Evolutionary conservation across 1,140 invertebrate genomes (phyloP), one percentile per base, ranked within the genome.

Genomic region (Cecropterus lyciades): DNA sequence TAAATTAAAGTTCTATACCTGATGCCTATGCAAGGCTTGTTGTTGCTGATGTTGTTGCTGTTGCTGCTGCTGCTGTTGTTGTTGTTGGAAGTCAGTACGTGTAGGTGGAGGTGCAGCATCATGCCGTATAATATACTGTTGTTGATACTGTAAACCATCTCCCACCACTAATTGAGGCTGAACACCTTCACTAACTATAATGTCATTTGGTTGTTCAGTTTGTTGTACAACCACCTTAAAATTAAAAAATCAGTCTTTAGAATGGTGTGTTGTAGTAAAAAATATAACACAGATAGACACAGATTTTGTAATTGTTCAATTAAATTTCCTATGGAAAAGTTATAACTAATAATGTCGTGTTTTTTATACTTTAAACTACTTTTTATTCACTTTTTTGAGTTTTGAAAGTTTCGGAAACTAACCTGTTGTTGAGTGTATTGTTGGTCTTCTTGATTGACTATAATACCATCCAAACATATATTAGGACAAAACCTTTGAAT

Each of bases 401-500:
- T 33, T 5, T 24, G 20, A 33, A 33, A 33, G 6, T 33, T 33
- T 4, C 9, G 7, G 30, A 33, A 62, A 71, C 64, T 70, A 68
- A 89, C 89, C 79, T 86, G 87, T 68, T 88, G 89, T 80, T 84
- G 87, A 48, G 72, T 82, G 87, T 89, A 91, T 65, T 91, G 89
- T 70, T 85, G 87, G 67, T 90, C 89, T 79, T 91, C 89, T 80
- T 90, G 87, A 64, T 89, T 91, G 40, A 91, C 87, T 76, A 91
- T 86, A 46, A 89, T 88, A 37, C 85, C 81, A 85, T 91, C 88
- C 67, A 89, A 82, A 72, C 89, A 84, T 77, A 91, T 75, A 71
- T 87, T 91, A 57, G 88, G 88, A 69, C 85, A 89, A 67, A 87
- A 91, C 81, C 89, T 87, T 84, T 91, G 89, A 71, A 91, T 70